Base-by-base conservation (phyloP, 2,888 invertebrate genomes). In the Steromphala cineraria region DNA sequence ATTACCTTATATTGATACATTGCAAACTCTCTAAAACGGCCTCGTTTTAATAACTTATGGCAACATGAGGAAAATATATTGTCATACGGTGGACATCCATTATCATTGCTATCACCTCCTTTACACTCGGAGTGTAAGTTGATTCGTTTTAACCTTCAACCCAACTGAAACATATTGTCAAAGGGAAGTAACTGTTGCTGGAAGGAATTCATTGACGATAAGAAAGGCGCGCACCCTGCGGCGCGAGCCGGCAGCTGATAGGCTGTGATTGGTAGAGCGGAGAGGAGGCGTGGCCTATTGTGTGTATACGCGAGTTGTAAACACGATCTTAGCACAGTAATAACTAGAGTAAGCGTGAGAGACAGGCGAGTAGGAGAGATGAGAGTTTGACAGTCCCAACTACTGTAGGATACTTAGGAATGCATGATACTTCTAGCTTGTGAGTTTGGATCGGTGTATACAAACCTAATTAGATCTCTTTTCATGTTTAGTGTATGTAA, bases 161-260 rank as follows among this genome's bases (percentile, higher is more conserved):
- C 10, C 13, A 46, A 10, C 46, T 8, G 5, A 13, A 17, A 31
- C 7, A 31, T 40, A 15, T 40, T 10, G 40, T 17, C 71, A 31
- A 71, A 71, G 71, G 71, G 71, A 71, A 40, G 36, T 71, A 71
- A 71, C 31, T 19, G 62, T 15, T 62, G 17, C 7, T 24, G 28
- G 28, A 62, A 28, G 5, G 28, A 62, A 62, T 62, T 36, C 71
- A 31, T 40, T 40, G 36, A 71, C 36, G 71, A 56, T 71, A 28
- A 40, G 71, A 71, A 71, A 36, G 36, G 71, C 71, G 71, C 71
- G 71, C 71, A 36, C 40, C 71, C 71, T 71, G 40, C 36, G 71
- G 71, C 71, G 71, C 71, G 31, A 40, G 40, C 19, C 71, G 19
- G 71, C n/a, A 71, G 40, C 71, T 36, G 71, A 71, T 71, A 40